These are phyloP conservation scores for Noturus placidus DNA, from an alignment of 2,113 vertebrate species.

Conservation along the genomic window DNA sequence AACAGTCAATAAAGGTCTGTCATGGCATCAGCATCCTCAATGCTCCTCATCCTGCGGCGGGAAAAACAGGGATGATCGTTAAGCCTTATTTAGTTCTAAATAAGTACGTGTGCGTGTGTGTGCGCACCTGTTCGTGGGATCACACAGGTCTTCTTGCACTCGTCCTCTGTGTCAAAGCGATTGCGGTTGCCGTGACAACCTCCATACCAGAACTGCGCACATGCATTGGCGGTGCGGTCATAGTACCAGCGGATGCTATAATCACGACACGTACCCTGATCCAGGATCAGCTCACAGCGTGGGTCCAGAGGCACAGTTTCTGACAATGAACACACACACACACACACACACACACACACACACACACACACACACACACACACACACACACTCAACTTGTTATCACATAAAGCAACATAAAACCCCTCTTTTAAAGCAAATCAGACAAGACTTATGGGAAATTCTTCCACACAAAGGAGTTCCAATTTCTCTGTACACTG, in stretches of 20 bases:
- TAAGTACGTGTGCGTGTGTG: not conserved
- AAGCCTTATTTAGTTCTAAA: not conserved
- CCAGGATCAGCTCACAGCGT: slow-evolving; percentile 67
- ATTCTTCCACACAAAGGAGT: not conserved
- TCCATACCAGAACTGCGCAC: slow-evolving; percentile 86
- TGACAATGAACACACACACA: slow-evolving; percentile 51
- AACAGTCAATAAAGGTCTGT: not conserved
- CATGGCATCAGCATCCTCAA: not conserved
- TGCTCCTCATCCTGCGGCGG: slow-evolving; percentile 3
- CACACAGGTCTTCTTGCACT: slow-evolving; percentile 78
- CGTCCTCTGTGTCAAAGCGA: slow-evolving; percentile 77
- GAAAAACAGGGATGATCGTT: not conserved
- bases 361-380: too few relatives aligned
- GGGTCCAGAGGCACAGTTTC: slow-evolving; percentile 65
- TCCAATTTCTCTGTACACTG: not conserved
- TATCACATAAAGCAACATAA: not conserved
- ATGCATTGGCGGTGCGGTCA: slow-evolving; percentile 80
- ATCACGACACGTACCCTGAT: slow-evolving; percentile 77
- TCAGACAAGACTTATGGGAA: not conserved
- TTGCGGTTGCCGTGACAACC: slow-evolving; percentile 82
- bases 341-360: not conserved
- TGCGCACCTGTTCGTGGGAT: slow-evolving; percentile 45
- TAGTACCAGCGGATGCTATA: slow-evolving; percentile 83
- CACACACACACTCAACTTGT: not conserved
- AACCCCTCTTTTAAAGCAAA: not conserved